Conservation (phyloP, 2,888 invertebrate genomes). For the Unio delphinus region DNA sequence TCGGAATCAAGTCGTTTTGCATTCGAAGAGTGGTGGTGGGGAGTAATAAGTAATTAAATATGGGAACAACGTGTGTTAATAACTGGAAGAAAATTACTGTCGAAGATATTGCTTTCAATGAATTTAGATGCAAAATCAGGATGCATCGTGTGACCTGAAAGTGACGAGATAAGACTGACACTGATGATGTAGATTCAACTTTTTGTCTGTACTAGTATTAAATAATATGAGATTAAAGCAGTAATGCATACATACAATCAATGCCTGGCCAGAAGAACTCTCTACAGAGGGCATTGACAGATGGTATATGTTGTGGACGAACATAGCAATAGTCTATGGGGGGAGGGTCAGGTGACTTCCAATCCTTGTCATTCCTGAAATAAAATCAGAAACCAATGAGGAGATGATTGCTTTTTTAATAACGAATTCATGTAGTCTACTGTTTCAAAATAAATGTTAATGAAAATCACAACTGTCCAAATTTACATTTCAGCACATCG, state of each 20-base stretch:
- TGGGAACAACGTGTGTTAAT: too few relatives aligned
- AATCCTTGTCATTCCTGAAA: conserved; percentile 59
- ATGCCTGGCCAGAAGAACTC: conserved; percentile 94
- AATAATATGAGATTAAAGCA: not conserved
- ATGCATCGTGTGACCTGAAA: too few relatives aligned
- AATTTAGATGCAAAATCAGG: too few relatives aligned
- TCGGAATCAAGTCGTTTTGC: too few relatives aligned
- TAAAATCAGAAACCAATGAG: conserved; percentile 3
- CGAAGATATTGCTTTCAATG: too few relatives aligned
- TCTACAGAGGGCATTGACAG: conserved; percentile 86
- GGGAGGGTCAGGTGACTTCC: conserved; percentile 74
- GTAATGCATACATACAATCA: conserved; percentile 79
- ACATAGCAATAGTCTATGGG: conserved; percentile 90
- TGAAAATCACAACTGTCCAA: not conserved
- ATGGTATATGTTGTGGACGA: conserved; percentile 88
- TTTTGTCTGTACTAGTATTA: not conserved
- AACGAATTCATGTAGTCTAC: too few relatives aligned
- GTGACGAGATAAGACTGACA: too few relatives aligned
- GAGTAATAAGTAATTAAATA: too few relatives aligned
- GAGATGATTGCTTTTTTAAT: not conserved
- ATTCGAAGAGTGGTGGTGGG: too few relatives aligned
- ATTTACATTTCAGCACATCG: too few relatives aligned
- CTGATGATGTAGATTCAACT: not conserved
- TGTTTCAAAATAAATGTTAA: not conserved
- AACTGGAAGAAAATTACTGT: too few relatives aligned